Conservation (phyloP, 1,140 invertebrate genomes). For the Subanguina moxae region DNA sequence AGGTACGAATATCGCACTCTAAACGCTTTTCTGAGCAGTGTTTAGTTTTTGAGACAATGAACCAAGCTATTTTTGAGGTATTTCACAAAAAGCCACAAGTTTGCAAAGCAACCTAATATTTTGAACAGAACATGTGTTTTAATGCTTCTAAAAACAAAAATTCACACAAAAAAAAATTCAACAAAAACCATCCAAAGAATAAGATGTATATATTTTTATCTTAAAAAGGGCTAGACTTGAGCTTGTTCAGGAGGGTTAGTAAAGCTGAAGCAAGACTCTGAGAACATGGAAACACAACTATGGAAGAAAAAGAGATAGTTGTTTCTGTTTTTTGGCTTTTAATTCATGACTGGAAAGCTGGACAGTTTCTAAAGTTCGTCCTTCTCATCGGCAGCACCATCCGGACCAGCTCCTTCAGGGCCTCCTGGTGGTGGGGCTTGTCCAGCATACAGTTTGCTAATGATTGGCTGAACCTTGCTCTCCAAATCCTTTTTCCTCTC, state of each 20-base stretch:
- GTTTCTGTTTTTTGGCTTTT: too few species aligned
- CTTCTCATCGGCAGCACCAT: conserved; percentile 52
- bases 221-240: too few species aligned
- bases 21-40: too few species aligned
- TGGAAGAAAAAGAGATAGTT: conserved; percentile 1
- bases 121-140: too few species aligned
- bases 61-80: too few species aligned
- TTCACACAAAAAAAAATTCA: not conserved
- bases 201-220: not conserved
- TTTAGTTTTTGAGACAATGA: too few species aligned
- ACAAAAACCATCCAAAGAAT: not conserved
- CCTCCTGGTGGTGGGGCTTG: conserved; percentile 68
- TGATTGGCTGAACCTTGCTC: conserved; percentile 87
- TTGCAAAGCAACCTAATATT: too few species aligned
- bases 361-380: conserved; percentile 53
- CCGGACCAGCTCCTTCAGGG: conserved; percentile 36
- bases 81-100: too few species aligned
- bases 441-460: conserved; percentile 87
- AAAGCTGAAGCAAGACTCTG: not conserved
- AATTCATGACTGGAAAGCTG: not conserved
- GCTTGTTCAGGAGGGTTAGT: too few species aligned
- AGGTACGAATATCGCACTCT: too few species aligned
- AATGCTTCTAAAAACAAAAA: not conserved
- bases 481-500: conserved; percentile 95
- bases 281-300: not conserved